Conservation (phyloP, 2,113 vertebrate species). For the Mustelus asterias region DNA sequence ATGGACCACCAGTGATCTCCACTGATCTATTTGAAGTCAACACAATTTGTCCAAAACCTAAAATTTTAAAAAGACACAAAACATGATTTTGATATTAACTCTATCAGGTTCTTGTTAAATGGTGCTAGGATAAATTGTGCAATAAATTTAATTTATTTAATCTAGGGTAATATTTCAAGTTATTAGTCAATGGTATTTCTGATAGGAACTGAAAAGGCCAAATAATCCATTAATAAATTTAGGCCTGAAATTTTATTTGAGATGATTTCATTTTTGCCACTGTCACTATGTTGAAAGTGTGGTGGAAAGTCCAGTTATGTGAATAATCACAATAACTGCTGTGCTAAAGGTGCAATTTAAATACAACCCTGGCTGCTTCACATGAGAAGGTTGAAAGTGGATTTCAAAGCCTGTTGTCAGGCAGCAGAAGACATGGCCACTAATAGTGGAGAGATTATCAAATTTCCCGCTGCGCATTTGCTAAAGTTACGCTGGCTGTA, state of each 20-base stretch:
- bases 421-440: neutral
- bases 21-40: neutral
- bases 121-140: neutral
- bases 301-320: neutral
- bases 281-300: neutral
- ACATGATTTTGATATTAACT: too few relatives aligned
- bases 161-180: neutral
- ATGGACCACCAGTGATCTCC: neutral
- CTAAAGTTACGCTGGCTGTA: neutral
- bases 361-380: neutral
- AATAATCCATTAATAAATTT: neutral
- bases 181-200: neutral
- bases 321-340: neutral
- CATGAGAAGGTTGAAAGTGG: neutral
- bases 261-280: neutral
- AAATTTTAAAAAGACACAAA: too few relatives aligned
- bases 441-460: neutral
- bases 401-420: neutral
- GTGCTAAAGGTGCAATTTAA: too few relatives aligned
- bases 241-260: neutral
- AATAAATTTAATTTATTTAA: neutral
- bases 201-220: neutral
- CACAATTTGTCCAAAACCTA: neutral
- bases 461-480: neutral
- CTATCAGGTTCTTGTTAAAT: too few relatives aligned